Percentiles rank a stretch among this genome's conserved stretches.
phyloP scores from a whole-genome alignment of 2,888 invertebrate species.

The Achlya flavicornis region DNA sequence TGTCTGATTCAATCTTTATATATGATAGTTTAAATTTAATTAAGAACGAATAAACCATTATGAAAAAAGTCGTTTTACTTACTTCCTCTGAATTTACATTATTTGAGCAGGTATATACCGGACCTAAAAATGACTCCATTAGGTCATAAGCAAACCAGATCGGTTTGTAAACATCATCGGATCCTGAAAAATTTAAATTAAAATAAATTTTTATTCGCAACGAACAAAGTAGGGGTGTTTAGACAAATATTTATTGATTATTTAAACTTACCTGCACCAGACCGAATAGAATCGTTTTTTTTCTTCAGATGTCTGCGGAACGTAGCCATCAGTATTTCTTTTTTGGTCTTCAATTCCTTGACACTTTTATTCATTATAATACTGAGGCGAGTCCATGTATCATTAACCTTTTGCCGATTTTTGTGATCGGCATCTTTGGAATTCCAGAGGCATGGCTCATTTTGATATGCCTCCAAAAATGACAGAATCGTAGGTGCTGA shows the following conservation, averaged over 20 bases:
- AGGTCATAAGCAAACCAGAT: conserved; percentile 28
- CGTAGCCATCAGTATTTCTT: conserved; percentile 30
- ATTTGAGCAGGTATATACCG: conserved; percentile 15
- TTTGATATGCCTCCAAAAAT: too few species aligned
- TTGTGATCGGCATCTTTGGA: too few species aligned
- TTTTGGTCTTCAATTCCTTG: conserved; percentile 13
- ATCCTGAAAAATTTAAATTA: conserved; percentile 22
- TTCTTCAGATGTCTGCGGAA: conserved; percentile 25
- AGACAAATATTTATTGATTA: conserved; percentile 26
- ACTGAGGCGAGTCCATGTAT: too few species aligned
- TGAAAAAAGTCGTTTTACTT: too few species aligned
- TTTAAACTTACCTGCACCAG: conserved; percentile 29
- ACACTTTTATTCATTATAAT: too few species aligned
- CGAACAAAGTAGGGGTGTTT: conserved; percentile 15
- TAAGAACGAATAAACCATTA: too few species aligned
- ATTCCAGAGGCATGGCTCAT: too few species aligned
- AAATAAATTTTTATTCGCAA: conserved; percentile 20
- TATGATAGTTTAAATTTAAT: too few species aligned
- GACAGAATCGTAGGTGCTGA: too few species aligned
- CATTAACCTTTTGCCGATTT: too few species aligned
- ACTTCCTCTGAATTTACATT: too few species aligned
- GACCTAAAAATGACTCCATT: conserved; percentile 31
- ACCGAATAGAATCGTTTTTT: conserved; percentile 26
- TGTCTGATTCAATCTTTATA: too few species aligned
- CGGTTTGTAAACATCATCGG: conserved; percentile 27